A percentile compares a stretch with the other conserved stretches of the same genome.
Evolutionary conservation across 2,888 invertebrate species (phyloP).

Genomic region (Eupithecia subfuscata): DNA sequence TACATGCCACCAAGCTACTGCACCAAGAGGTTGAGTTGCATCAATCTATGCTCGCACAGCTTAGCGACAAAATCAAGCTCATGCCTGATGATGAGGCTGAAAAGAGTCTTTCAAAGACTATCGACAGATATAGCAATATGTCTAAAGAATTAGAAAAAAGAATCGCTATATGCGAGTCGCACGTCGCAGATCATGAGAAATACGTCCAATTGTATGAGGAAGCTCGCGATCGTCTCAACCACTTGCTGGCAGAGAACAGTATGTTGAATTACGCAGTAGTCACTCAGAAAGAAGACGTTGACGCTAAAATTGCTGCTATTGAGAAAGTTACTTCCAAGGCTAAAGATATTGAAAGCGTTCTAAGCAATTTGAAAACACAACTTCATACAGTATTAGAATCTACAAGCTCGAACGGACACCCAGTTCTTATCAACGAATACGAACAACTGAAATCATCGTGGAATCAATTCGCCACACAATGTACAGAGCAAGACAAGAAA

Average conservation of each 20-base stretch:
- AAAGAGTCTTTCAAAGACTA: slow-evolving; percentile 88
- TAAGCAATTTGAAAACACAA: slow-evolving; percentile 88
- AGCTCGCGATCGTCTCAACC: slow-evolving; percentile 91
- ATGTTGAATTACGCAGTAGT: slow-evolving; percentile 91
- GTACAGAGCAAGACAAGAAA: slow-evolving; percentile 88
- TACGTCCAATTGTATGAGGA: slow-evolving; percentile 92
- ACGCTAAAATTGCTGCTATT: slow-evolving; percentile 89
- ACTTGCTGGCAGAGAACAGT: slow-evolving; percentile 90
- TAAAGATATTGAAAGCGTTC: slow-evolving; percentile 88
- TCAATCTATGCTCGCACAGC: slow-evolving; percentile 91
- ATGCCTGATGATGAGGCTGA: slow-evolving; percentile 92
- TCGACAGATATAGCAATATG: slow-evolving; percentile 88
- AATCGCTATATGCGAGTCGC: slow-evolving; percentile 87
- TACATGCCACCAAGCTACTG: slow-evolving; percentile 91
- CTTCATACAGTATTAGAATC: slow-evolving; percentile 89
- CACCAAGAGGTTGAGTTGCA: slow-evolving; percentile 94
- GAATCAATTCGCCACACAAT: slow-evolving; percentile 89
- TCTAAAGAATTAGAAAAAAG: slow-evolving; percentile 87
- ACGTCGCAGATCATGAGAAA: slow-evolving; percentile 92
- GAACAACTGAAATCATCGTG: slow-evolving; percentile 90
- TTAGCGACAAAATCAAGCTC: slow-evolving; percentile 91
- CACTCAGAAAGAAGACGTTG: slow-evolving; percentile 91
- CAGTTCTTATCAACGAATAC: slow-evolving; percentile 88
- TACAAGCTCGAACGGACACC: slow-evolving; percentile 91
- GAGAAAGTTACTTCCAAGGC: slow-evolving; percentile 90